phyloP scores from a whole-genome alignment of 2,113 vertebrate genomes.

The Phocoena sinus region DNA sequence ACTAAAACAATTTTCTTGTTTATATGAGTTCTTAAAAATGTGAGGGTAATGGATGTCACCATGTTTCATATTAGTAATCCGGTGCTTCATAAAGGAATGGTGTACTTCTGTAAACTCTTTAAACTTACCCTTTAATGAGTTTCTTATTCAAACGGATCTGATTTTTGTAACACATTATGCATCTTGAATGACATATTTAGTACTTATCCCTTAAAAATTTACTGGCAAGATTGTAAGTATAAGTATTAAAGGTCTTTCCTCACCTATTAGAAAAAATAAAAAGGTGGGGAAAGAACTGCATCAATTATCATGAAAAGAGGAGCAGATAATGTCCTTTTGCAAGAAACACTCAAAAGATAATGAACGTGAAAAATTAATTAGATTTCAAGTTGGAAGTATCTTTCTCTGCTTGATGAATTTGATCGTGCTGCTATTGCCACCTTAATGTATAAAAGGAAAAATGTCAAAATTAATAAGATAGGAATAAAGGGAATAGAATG shows the following conservation, averaged over 20 bases:
- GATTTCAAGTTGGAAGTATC: constrained; percentile 66
- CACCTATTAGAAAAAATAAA: constrained; percentile 58
- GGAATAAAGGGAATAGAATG: constrained; percentile 53
- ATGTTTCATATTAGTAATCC: background rate
- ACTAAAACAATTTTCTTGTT: constrained; percentile 37
- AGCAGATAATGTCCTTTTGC: constrained; percentile 66
- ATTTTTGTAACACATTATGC: constrained; percentile 57
- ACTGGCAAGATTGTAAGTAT: constrained; percentile 45
- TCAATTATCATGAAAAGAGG: constrained; percentile 58
- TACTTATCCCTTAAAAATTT: constrained; percentile 56
- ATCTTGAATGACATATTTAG: constrained; percentile 64
- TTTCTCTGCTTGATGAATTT: constrained; percentile 66
- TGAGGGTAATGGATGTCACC: background rate
- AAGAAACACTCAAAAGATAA: constrained; percentile 71
- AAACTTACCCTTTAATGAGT: constrained; percentile 27
- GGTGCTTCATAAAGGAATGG: constrained; percentile 5
- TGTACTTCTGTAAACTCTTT: constrained; percentile 30
- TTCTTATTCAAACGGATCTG: constrained; percentile 54
- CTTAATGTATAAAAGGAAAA: constrained; percentile 66
- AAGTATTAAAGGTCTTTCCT: constrained; percentile 56
- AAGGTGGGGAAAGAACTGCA: background rate
- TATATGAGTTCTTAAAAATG: constrained; percentile 16
- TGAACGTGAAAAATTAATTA: constrained; percentile 77
- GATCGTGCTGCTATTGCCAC: constrained; percentile 65
- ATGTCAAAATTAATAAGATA: constrained; percentile 75